Evolutionary conservation across 2,888 invertebrate species (phyloP), one percentile per base, ranked within the genome.

Genomic region (Aporophyla nigra): DNA sequence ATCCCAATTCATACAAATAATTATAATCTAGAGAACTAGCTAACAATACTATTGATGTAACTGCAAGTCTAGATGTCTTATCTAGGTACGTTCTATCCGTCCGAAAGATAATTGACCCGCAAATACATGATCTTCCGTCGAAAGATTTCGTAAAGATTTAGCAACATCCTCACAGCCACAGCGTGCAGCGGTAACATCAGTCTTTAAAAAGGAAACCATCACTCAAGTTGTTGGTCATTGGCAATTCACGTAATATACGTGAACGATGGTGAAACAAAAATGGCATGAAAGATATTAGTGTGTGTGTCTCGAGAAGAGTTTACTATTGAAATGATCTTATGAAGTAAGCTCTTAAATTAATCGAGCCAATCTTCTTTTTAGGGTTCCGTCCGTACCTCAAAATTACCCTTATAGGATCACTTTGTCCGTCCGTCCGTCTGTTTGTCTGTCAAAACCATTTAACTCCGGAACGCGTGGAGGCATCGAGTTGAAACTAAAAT

Each of bases 141-240:
- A 58, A 78, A 65, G 27, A 70, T 76, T 76, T 66, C 58, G 76
- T 53, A 68, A 71, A 59, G 24, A 79, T 84, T 79, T 74, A 27
- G 63, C 65, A 82, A 82, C 65, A 69, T 84, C 56, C 80, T 51
- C 59, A 40, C 24, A 33, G 33, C 33, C 59, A 40, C 24, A 33
- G 33, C 33, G 33, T 33, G 33, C 33, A 46, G 58, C 71, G 33
- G 43, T 67, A 62, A 71, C 40, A 54, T 46, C n/a, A 65, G 27
- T 46, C 49, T 71, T 69, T 71, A 74, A 84, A 82, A 62, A 78
- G 80, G 75, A 85, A 80, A 69, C 49, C 21, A 46, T 66, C 56
- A n/a, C 33, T 84, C 58, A 67, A 67, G 21, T 67, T n/a, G 84
- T 58, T 46, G 65, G 80, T 63, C 84, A 61, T 40, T 75, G 33